These are phyloP conservation scores for Coregonus sp. DNA, from an alignment of 2,797 vertebrate species.

Conservation along the genomic window DNA sequence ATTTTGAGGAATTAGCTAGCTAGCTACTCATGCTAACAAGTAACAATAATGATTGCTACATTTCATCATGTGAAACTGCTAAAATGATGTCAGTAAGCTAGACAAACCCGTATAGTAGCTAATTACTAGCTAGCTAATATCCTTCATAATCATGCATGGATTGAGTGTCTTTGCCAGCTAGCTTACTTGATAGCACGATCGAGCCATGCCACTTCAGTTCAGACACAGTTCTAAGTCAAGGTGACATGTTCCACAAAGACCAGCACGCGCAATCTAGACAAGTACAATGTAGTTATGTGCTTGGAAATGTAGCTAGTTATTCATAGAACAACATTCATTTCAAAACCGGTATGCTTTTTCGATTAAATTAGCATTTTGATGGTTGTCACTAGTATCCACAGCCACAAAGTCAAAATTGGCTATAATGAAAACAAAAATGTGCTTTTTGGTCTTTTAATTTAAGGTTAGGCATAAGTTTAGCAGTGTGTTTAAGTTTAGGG, in stretches of 20 bases:
- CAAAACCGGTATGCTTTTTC: no score
- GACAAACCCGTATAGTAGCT: background rate
- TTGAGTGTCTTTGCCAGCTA: background rate
- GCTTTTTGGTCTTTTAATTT: no score
- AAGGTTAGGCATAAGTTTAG: no score
- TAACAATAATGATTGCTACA: background rate
- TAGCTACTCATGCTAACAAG: conserved; percentile 3
- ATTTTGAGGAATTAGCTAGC: background rate
- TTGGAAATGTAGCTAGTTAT: background rate
- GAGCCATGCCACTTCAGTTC: background rate
- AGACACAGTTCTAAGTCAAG: background rate
- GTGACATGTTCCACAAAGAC: background rate
- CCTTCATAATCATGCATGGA: background rate
- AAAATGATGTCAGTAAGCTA: background rate
- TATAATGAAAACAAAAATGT: no score
- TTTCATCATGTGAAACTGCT: background rate
- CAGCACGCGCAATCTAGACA: background rate
- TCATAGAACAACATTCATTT: no score
- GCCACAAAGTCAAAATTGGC: no score
- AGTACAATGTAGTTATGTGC: background rate
- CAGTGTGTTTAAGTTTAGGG: no score
- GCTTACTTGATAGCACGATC: background rate
- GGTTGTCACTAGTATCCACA: no score
- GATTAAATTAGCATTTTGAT: no score
- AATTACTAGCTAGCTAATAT: background rate